Evolutionary conservation across 1,140 invertebrate species (phyloP).

Genomic region (Lepeophtheirus salmonis): DNA sequence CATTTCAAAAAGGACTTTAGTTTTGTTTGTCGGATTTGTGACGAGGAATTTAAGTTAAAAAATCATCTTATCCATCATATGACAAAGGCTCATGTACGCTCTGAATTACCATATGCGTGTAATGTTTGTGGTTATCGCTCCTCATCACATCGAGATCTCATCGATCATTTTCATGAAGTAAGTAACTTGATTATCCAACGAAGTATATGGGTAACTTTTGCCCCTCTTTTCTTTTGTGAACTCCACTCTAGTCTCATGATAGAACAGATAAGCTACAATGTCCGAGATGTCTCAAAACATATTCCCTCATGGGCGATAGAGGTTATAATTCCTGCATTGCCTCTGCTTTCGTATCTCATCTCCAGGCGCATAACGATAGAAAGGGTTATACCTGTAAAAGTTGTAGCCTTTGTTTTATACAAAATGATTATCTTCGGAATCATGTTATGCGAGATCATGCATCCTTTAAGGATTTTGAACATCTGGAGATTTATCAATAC

Average conservation of each 20-base stretch:
- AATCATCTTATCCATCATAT: background rate
- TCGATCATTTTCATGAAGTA: constrained; percentile 16
- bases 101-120: constrained; percentile 11
- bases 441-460: constrained; percentile 1
- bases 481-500: background rate
- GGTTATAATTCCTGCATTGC: constrained; percentile 5
- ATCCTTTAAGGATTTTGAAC: background rate
- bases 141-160: background rate
- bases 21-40: constrained; percentile 14
- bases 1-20: background rate
- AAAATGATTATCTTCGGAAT: background rate
- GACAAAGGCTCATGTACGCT: background rate
- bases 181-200: no score
- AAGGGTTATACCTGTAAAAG: background rate
- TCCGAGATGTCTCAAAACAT: constrained; percentile 11
- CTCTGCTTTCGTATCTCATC: background rate
- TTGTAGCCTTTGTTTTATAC: background rate
- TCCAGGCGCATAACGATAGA: constrained; percentile 1
- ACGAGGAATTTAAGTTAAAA: background rate
- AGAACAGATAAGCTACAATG: constrained; percentile 13
- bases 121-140: constrained; percentile 9
- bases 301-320: background rate
- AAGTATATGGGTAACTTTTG: no score
- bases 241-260: constrained; percentile 11
- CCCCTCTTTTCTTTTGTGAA: no score